A percentile compares a stretch with the other conserved stretches of the same genome.
These are phyloP conservation scores for Hystrix cristata DNA, from an alignment of 2,113 vertebrate species.

Conservation along the genomic window DNA sequence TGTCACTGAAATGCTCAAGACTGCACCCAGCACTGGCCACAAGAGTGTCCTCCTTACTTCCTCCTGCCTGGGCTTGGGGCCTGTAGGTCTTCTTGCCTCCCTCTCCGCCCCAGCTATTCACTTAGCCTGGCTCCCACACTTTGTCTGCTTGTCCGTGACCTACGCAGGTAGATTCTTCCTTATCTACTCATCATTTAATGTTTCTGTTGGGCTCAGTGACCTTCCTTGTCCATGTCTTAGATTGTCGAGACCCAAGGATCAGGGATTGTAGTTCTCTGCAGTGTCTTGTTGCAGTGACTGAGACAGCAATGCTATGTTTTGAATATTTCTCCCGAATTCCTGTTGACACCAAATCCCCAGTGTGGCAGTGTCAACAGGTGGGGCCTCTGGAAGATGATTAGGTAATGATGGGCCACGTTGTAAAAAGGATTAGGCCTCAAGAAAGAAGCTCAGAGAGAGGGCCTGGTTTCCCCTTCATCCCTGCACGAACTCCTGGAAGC, in stretches of 20 bases:
- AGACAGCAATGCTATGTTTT: neutral
- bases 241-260: neutral
- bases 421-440: neutral
- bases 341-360: too few species aligned
- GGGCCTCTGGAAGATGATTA: neutral
- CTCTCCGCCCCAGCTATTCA: neutral
- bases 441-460: neutral
- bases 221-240: conserved; percentile 32
- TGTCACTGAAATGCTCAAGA: neutral
- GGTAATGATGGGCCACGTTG: neutral
- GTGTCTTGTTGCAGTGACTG: neutral
- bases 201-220: neutral
- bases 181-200: neutral
- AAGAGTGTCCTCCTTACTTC: neutral
- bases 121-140: neutral
- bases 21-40: neutral
- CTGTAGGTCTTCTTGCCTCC: neutral
- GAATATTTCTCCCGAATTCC: neutral
- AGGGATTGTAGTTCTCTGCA: neutral
- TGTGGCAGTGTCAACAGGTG: neutral
- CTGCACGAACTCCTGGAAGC: neutral
- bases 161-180: neutral
- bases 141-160: neutral
- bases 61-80: neutral
- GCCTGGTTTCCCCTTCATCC: neutral